A percentile compares a stretch with the other conserved stretches of the same genome.
Evolutionary conservation across 2,113 vertebrate genomes (phyloP).

Genomic region (Barnardius zonarius): DNA sequence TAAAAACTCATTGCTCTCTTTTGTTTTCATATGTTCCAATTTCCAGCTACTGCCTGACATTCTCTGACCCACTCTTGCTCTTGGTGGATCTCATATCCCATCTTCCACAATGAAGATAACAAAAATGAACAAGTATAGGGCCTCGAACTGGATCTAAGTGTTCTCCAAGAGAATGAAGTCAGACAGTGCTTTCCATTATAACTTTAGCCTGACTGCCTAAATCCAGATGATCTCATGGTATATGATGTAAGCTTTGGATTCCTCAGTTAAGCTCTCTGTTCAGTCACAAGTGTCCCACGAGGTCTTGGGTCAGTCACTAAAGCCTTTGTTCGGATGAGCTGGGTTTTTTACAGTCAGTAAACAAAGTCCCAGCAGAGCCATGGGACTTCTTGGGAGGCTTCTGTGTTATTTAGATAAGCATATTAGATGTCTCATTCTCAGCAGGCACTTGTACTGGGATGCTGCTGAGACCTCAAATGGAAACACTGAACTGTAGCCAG

Average conservation of each 20-base stretch:
- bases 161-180: background rate
- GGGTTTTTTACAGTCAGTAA: background rate
- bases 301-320: background rate
- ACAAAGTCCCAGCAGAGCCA: background rate
- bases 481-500: background rate
- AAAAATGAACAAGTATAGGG: background rate
- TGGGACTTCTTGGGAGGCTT: background rate
- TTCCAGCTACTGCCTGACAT: background rate
- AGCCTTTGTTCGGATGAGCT: slow-evolving; percentile 11
- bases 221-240: background rate
- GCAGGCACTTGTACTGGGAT: background rate
- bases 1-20: background rate
- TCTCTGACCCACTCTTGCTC: background rate
- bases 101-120: background rate
- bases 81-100: background rate
- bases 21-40: background rate
- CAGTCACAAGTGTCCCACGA: background rate
- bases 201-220: background rate
- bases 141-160: background rate
- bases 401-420: background rate
- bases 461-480: background rate
- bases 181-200: background rate
- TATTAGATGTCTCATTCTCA: background rate
- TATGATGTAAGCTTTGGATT: background rate
- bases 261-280: background rate